Conservation (phyloP, 2,113 vertebrate species). For the Sorex araneus region DNA sequence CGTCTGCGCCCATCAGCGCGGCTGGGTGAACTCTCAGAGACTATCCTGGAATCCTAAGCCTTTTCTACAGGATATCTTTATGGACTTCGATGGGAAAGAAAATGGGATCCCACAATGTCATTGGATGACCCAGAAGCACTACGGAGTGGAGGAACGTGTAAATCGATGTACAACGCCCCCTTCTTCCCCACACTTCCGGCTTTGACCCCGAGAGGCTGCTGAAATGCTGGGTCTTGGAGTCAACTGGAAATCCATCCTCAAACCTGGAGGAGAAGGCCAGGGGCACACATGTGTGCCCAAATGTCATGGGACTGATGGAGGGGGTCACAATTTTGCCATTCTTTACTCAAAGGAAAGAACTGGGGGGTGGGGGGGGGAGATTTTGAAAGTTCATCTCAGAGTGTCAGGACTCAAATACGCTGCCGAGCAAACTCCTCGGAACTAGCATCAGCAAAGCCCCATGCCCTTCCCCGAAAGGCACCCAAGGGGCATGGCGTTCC, state of each 20-base stretch:
- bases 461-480: not conserved
- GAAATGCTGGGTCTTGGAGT: conserved; percentile 24
- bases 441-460: too few species aligned
- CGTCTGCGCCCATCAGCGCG: conserved; percentile 78
- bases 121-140: conserved; percentile 73
- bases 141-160: conserved; percentile 74
- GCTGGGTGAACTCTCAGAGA: conserved; percentile 63
- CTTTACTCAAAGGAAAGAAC: conserved; percentile 48
- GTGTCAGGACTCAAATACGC: not conserved
- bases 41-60: conserved; percentile 71
- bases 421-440: not conserved
- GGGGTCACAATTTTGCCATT: conserved; percentile 35
- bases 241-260: conserved; percentile 5
- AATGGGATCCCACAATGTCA: conserved; percentile 62
- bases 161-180: conserved; percentile 72
- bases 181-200: not conserved
- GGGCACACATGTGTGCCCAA: not conserved
- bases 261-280: not conserved
- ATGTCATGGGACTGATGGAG: not conserved
- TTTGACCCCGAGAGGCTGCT: conserved; percentile 4
- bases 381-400: not conserved
- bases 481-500: not conserved
- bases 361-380: not conserved
- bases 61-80: conserved; percentile 73
- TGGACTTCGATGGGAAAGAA: conserved; percentile 68